Evolutionary conservation across 2,113 vertebrate species (phyloP).

Genomic region (Pelobates fuscus): DNA sequence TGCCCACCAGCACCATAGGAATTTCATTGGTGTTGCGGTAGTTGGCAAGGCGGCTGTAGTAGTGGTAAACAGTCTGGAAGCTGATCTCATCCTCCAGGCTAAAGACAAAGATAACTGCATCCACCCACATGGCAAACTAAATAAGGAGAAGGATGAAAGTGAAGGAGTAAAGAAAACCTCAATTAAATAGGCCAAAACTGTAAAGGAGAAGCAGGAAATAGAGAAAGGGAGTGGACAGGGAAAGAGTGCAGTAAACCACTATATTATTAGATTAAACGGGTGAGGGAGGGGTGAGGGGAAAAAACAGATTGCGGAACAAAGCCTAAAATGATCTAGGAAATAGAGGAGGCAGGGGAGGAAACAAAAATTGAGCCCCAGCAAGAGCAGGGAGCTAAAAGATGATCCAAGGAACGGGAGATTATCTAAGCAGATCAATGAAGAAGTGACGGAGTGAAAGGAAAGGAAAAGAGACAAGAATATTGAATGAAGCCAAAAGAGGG

Average conservation of each 20-base stretch:
- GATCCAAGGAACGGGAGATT: background rate
- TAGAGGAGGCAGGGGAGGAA: no score
- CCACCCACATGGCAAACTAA: constrained; percentile 96
- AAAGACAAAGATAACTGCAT: constrained; percentile 97
- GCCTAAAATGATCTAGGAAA: no score
- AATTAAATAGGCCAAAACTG: background rate
- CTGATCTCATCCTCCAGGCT: constrained; percentile 97
- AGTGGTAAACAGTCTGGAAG: constrained; percentile 97
- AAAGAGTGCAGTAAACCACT: background rate
- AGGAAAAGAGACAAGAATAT: background rate
- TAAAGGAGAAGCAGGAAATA: background rate
- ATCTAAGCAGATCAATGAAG: fast-evolving
- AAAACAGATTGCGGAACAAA: no score
- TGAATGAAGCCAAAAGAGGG: no score
- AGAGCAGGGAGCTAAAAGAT: background rate
- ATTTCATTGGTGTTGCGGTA: constrained; percentile 88
- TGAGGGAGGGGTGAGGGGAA: background rate
- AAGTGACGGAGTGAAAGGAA: no score
- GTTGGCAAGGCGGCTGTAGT: constrained; percentile 92
- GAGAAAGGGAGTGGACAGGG: background rate
- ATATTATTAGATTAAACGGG: background rate
- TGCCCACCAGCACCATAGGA: constrained; percentile 93
- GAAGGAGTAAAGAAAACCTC: background rate
- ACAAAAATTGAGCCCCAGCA: no score
- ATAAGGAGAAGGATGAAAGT: background rate